A percentile compares a stretch with the other conserved stretches of the same genome.
Conservation (phyloP, 2,888 invertebrate genomes). For the Polylopha cassiicola region DNA sequence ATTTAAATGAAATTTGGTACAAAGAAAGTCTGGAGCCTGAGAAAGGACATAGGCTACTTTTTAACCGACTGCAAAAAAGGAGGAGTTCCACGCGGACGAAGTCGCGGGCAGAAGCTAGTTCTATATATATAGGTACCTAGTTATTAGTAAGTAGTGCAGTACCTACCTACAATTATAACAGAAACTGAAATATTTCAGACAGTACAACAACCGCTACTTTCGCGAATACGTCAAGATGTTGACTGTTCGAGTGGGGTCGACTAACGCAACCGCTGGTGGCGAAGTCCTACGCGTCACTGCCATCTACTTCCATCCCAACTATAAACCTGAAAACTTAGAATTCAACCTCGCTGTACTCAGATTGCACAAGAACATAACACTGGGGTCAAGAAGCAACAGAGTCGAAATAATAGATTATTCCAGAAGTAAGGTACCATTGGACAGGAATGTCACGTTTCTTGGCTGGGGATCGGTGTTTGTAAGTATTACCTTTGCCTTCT, state of each 20-base stretch:
- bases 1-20: no score
- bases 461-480: conserved; percentile 70
- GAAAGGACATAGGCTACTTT: no score
- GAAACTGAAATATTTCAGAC: conserved; percentile 37
- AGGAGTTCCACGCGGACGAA: no score
- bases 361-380: conserved; percentile 52
- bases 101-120: no score
- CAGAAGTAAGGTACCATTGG: conserved; percentile 42
- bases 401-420: conserved; percentile 39
- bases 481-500: conserved; percentile 26
- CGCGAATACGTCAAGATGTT: conserved; percentile 68
- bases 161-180: no score
- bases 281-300: conserved; percentile 48
- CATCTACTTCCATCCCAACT: conserved; percentile 69
- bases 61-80: no score
- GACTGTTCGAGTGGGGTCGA: conserved; percentile 56
- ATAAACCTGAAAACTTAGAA: conserved; percentile 58
- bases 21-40: no score
- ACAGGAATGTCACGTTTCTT: conserved; percentile 50
- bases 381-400: conserved; percentile 27
- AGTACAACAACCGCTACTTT: conserved; percentile 69
- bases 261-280: conserved; percentile 60
- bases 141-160: no score
- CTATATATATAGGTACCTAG: no score
- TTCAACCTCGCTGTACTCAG: conserved; percentile 60